These are phyloP conservation scores for Lynx canadensis DNA, from an alignment of 2,113 vertebrate genomes.

Conservation along the genomic window DNA sequence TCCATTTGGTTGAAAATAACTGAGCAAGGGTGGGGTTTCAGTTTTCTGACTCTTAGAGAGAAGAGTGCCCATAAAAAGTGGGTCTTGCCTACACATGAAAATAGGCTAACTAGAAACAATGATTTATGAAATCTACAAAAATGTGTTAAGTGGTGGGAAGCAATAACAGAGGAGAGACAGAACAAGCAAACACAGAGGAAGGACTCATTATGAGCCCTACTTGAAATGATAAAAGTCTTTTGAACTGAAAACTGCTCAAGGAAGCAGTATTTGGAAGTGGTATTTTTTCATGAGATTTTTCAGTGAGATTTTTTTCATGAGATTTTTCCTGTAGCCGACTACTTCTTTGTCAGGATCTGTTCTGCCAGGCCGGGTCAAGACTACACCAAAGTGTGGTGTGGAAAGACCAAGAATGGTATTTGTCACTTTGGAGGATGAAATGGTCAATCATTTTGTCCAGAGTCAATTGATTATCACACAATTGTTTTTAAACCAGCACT, in stretches of 20 bases:
- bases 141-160: background rate
- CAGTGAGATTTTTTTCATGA: too few relatives aligned
- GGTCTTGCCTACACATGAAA: background rate
- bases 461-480: background rate
- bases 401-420: background rate
- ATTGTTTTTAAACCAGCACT: background rate
- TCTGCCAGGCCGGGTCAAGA: background rate
- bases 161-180: background rate
- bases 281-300: background rate
- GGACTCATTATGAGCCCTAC: background rate
- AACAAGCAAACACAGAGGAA: background rate
- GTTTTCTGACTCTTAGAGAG: background rate
- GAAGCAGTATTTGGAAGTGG: background rate
- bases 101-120: background rate
- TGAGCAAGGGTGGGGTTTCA: background rate
- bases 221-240: background rate
- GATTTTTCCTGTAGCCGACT: background rate
- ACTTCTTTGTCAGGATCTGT: background rate
- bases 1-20: background rate
- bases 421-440: background rate
- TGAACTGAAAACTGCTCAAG: background rate
- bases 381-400: background rate
- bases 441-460: background rate
- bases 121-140: background rate
- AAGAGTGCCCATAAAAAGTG: background rate